Evolutionary conservation across 2,888 invertebrate species (phyloP), one percentile per base, ranked within the genome.

Genomic region (Tiphia femorata): DNA sequence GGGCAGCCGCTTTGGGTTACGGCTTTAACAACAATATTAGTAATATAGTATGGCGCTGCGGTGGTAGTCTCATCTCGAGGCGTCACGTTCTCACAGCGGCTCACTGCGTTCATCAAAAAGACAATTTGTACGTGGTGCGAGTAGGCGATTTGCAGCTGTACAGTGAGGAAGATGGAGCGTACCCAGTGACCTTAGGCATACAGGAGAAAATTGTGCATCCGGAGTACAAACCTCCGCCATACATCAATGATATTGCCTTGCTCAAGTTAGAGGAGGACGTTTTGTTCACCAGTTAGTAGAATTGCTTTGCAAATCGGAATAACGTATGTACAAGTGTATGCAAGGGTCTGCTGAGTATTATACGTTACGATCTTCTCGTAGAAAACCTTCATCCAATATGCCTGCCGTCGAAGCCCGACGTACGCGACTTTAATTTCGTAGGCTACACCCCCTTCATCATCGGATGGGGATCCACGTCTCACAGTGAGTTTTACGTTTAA

Each of bases 211-310:
- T 88, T 50, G 82, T 90, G 7, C 94, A 95, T 78, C 91, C 92
- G 62, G 73, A 86, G 1, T 95, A 92, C 83, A 88, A 86, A 76
- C 75, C 89, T 0, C 84, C 79, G 1, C 82, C 87, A 17, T 90
- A 87, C 69, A 88, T 88, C 40, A 91, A 92, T 71, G 96, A 97
- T 78, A 91, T 97, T 54, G 95, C 92, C 0, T 78, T 97, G 1
- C 80, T 96, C 0, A 87, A 87, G 54, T 81, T 95, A 44, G 84
- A 86, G 2, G 74, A 81, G 0, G 86, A 88, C 1, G 88, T 90
- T 0, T 67, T 83, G 1, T 89, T 89, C 55, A 85, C 88, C 21
- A 40, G n/a, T 41, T 12, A 25, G 14, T 12, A 41, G 29, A 35
- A 20, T 1, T 8, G 3, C 3, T 14, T 17, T n/a, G 35, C 2